Evolutionary conservation across 1,140 invertebrate species (phyloP).

Genomic region (Bombyx mori): DNA sequence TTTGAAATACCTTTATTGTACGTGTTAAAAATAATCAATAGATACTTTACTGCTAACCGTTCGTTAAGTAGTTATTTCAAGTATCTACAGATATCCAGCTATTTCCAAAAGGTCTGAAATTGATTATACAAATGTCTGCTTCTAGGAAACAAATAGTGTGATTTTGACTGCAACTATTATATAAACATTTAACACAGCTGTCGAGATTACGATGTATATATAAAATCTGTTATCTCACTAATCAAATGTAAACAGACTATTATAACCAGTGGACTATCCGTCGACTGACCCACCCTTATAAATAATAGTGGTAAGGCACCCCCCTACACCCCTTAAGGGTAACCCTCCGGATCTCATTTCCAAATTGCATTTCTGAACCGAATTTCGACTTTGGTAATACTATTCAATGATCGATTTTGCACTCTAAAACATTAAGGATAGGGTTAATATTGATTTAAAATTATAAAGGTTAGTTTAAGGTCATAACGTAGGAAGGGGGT

Average conservation of each 20-base stretch:
- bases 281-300: slow-evolving; percentile 67
- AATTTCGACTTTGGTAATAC: slow-evolving; percentile 60
- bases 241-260: not conserved
- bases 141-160: too few species aligned
- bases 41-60: too few species aligned
- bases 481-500: slow-evolving; percentile 59
- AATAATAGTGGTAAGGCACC: slow-evolving; percentile 66
- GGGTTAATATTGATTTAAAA: slow-evolving; percentile 21
- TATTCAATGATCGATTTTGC: slow-evolving; percentile 23
- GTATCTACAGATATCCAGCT: too few species aligned
- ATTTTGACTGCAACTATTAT: not conserved
- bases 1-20: too few species aligned
- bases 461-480: slow-evolving; percentile 45
- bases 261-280: slow-evolving; percentile 45
- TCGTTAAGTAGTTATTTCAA: too few species aligned
- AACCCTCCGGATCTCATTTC: slow-evolving; percentile 67
- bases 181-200: not conserved
- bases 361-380: slow-evolving; percentile 67
- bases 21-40: too few species aligned
- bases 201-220: too few species aligned
- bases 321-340: slow-evolving; percentile 57
- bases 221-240: slow-evolving; percentile 1
- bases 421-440: slow-evolving; percentile 19
- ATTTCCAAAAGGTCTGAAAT: too few species aligned
- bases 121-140: too few species aligned